Percentiles rank a stretch among this genome's conserved stretches.
These are phyloP conservation scores for Tenthredo notha DNA, from an alignment of 2,888 invertebrate species.

Conservation along the genomic window DNA sequence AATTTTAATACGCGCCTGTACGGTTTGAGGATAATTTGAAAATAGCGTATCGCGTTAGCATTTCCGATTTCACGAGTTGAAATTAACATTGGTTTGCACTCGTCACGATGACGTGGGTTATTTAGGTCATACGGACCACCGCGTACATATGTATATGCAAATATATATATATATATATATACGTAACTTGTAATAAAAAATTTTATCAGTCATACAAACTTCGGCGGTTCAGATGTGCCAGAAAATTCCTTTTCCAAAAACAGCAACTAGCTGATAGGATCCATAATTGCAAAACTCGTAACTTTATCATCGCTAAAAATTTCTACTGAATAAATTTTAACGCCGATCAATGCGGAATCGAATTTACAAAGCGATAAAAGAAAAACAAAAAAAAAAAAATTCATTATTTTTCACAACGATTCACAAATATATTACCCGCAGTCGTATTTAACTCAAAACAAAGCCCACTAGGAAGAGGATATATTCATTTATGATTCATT, in stretches of 20 bases:
- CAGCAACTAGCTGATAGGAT: not conserved
- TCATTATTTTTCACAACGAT: not conserved
- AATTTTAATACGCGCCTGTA: not conserved
- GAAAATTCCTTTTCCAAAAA: not conserved
- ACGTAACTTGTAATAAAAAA: not conserved
- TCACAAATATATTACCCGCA: not conserved
- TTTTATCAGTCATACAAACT: constrained; percentile 7
- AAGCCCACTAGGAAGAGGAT: not conserved
- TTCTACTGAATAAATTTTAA: too few relatives aligned
- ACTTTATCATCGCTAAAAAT: not conserved
- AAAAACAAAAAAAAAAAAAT: not conserved
- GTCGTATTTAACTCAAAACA: not conserved
- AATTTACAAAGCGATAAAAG: too few relatives aligned
- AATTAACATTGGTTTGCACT: not conserved
- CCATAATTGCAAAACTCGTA: not conserved
- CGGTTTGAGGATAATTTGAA: constrained; percentile 26
- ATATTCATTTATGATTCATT: not conserved
- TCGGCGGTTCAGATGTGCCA: not conserved
- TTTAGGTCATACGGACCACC: constrained; percentile 14
- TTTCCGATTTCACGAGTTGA: not conserved
- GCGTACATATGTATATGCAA: not conserved
- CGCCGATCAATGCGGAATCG: too few relatives aligned
- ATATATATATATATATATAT: not conserved
- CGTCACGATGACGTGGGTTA: not conserved
- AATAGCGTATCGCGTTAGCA: constrained; percentile 13